A percentile compares a stretch with the other conserved stretches of the same genome.
These are phyloP conservation scores for Callyntrura sp. DNA, from an alignment of 2,888 invertebrate genomes.

Conservation along the genomic window DNA sequence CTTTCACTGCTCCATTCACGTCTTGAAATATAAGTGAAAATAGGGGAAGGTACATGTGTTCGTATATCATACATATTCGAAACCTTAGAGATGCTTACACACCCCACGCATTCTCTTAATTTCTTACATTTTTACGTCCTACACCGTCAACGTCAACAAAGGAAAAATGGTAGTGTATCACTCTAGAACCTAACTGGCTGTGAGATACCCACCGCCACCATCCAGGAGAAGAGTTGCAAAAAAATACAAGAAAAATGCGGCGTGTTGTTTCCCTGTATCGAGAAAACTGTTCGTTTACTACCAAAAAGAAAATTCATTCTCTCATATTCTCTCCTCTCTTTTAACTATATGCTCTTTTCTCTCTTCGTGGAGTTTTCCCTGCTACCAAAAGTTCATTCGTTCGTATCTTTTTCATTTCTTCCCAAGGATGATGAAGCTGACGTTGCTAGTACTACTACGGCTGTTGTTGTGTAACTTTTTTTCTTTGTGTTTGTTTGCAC, in stretches of 20 bases:
- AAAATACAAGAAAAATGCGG: not conserved
- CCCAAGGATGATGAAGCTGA: slow-evolving; percentile 10
- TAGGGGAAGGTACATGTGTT: too few species aligned
- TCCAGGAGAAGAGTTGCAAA: not conserved
- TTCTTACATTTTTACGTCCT: slow-evolving; percentile 33
- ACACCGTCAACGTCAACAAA: slow-evolving; percentile 61
- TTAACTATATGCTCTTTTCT: not conserved
- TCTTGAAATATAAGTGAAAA: not conserved
- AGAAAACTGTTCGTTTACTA: slow-evolving; percentile 20
- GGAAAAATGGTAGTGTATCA: slow-evolving; percentile 25
- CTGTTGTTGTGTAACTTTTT: slow-evolving; percentile 27
- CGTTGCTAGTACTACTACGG: slow-evolving; percentile 4
- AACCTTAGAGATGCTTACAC: not conserved
- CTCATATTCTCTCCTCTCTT: not conserved
- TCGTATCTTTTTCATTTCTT: slow-evolving; percentile 54
- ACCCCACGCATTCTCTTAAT: slow-evolving; percentile 29
- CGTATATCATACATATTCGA: not conserved
- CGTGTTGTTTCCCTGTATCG: slow-evolving; percentile 6
- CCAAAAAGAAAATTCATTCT: slow-evolving; percentile 31
- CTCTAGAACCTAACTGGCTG: not conserved
- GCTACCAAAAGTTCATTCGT: slow-evolving; percentile 1
- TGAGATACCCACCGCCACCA: not conserved
- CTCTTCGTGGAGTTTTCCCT: not conserved
- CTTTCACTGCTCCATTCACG: not conserved
- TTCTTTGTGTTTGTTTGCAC: slow-evolving; percentile 14